A percentile compares a stretch with the other conserved stretches of the same genome.
Evolutionary conservation across 2,113 vertebrate genomes (phyloP).

Genomic region (Periophthalmodon schlosseri): DNA sequence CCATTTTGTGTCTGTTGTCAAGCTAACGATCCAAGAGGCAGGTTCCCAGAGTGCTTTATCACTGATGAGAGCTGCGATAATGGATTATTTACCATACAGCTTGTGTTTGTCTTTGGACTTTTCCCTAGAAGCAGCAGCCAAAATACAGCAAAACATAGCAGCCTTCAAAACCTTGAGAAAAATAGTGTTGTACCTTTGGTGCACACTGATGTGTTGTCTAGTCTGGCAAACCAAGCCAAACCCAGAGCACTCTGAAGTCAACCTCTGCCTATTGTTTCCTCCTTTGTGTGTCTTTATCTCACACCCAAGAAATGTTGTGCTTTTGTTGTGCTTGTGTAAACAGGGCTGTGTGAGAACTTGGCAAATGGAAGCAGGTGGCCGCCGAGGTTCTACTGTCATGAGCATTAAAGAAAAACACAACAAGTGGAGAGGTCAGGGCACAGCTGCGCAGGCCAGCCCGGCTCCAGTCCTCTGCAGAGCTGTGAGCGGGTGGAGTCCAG

Average conservation of each 20-base stretch:
- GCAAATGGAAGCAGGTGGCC: conserved; percentile 73
- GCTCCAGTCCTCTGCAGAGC: conserved; percentile 59
- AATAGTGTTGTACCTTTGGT: conserved; percentile 66
- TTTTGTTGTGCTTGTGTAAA: conserved; percentile 80
- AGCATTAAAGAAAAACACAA: conserved; percentile 71
- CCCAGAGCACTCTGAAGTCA: conserved; percentile 66
- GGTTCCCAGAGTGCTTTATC: conserved; percentile 35
- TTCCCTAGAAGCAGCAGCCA: conserved; percentile 53
- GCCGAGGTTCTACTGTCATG: conserved; percentile 68
- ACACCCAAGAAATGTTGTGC: conserved; percentile 70
- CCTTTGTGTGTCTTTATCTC: conserved; percentile 70
- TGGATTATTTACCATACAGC: conserved; percentile 35
- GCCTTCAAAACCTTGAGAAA: conserved; percentile 65
- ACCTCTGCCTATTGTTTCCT: conserved; percentile 58
- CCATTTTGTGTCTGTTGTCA: conserved; percentile 22
- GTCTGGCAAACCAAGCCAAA: conserved; percentile 70
- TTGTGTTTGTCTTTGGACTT: conserved; percentile 52
- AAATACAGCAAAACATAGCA: conserved; percentile 61
- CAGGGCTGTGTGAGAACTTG: conserved; percentile 72
- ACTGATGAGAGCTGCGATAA: conserved; percentile 40
- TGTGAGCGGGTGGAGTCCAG: conserved; percentile 60
- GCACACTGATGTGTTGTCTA: conserved; percentile 73
- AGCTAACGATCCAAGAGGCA: conserved; percentile 18
- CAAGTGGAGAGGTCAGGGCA: conserved; percentile 53
- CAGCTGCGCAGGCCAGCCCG: conserved; percentile 62